Evolutionary conservation across 2,888 invertebrate genomes (phyloP).

Genomic region (Chrysolina americana): DNA sequence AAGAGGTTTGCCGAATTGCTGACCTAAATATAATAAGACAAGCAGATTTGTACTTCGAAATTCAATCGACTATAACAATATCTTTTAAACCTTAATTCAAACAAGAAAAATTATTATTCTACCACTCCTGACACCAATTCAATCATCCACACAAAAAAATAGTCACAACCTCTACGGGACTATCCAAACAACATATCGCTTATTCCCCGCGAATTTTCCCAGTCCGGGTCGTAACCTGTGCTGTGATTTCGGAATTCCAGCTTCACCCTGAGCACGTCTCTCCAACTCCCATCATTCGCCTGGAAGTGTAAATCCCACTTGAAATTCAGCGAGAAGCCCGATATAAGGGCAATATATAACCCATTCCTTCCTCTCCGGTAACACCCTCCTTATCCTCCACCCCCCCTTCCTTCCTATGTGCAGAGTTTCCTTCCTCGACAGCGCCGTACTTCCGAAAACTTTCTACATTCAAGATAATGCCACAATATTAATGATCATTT

Average conservation of each 20-base stretch:
- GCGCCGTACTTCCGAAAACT: conserved; percentile 62
- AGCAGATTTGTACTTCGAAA: no score
- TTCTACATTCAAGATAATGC: conserved; percentile 62
- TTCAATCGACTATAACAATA: no score
- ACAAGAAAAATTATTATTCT: no score
- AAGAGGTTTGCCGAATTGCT: no score
- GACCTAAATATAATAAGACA: no score
- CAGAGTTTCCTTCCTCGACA: conserved; percentile 63
- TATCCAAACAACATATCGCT: neutral
- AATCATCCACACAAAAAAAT: no score
- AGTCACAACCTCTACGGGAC: no score
- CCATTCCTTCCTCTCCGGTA: conserved; percentile 54
- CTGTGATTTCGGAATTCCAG: conserved; percentile 14
- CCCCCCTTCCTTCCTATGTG: conserved; percentile 38
- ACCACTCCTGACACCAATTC: no score
- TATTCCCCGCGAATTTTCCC: neutral
- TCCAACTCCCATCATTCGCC: conserved; percentile 41
- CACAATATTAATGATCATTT: conserved; percentile 64
- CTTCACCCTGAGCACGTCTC: conserved; percentile 46
- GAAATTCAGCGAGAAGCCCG: conserved; percentile 60
- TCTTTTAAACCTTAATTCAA: no score
- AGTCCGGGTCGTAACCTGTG: conserved; percentile 1
- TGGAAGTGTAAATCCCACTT: conserved; percentile 60
- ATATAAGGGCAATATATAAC: conserved; percentile 64
- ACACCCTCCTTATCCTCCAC: conserved; percentile 18